Base-by-base conservation (phyloP, 2,113 vertebrate genomes). In the Zosterops borbonicus region DNA sequence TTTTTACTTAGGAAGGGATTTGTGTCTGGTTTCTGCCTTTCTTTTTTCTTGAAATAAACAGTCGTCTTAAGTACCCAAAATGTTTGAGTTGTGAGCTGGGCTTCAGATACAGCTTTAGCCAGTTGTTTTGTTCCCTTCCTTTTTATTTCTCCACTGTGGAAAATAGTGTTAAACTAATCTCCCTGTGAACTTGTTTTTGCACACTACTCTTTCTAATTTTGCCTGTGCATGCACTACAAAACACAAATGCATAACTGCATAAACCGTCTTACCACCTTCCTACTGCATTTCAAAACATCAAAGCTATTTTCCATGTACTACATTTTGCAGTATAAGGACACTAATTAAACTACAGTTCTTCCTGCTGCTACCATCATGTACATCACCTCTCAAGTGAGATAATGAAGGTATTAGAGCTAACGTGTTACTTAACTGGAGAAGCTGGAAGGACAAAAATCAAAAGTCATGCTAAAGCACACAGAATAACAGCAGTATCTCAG, bases 401-500 rank as follows among this genome's bases (percentile, higher is more conserved):
- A 82, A 83, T 84, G 41, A 78, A 89, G 50, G 44, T 58, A 81
- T 62, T 67, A 86, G 42, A 94, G 29, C 89, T 93, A 90, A 92
- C 5, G 0, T 78, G 42, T 84, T 89, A 64, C 77, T 82, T 78
- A 44, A 56, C 12, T 44, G 83, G 62, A 90, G 60, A 91, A 84
- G 10, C 22, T 65, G 42, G 39, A 64, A 83, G 56, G 83, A 88
- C 39, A 89, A 74, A 91, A 96, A 87, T 58, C 55, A 59, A 86
- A 75, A 80, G 18, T n/a, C 27, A 14, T 14, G 16, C 63, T 69
- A 84, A 86, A 93, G 63, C 20, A 4, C 13, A 35, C 71, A 59
- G 42, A 44, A 80, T 55, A 29, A 44, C 11, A 87, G 49, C 42
- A 73, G 24, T 77, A 35, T 62, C 46, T 92, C 35, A 69, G 47